Base-by-base conservation (phyloP, 2,888 invertebrate genomes). In the Dolomedes plantarius region DNA sequence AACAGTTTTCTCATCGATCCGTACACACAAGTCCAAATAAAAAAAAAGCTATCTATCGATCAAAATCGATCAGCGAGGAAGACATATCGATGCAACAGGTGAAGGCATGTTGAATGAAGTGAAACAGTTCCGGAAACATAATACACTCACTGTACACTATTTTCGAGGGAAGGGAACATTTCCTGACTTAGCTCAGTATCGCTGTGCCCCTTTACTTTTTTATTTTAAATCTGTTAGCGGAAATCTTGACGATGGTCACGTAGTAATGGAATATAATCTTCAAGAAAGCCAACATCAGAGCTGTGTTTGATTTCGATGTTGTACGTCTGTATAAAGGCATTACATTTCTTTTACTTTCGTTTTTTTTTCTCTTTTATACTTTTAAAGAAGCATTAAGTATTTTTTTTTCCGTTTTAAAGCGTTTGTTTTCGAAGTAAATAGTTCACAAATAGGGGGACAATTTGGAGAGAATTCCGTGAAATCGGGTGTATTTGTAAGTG, bases 41-140 rank as follows among this genome's bases (percentile, higher is more conserved):
- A 56, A 16, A 11, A 46, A 9, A 36, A 36, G 36, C 23, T 5
- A 19, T 3, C 56, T 56, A 56, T 56, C 56, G 56, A 56, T 56
- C 56, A 56, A 56, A 19, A 56, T 56, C 56, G 56, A 56, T 56
- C 56, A 23, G 56, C 23, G 23, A 23, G 23, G 23, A 56, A 56
- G 56, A 56, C 56, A 56, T 56, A 56, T 19, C 23, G 56, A 56
- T 23, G 56, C 56, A 56, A 56, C 56, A 56, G 56, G 56, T 56
- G 56, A 56, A 56, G 23, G 56, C 56, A 56, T 56, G 56, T 11
- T 23, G 56, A 56, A 23, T 23, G 56, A 46, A 23, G 13, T 56
- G 56, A 23, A 56, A 5, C 23, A 23, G 23, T 23, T 56, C 23
- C 56, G 16, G 19, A 56, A 56, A 56, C 5, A 36, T 9, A 36